Percentiles rank a stretch among this genome's conserved stretches.
Evolutionary conservation across 2,113 vertebrate genomes (phyloP).

Genomic region (Urocitellus parryii): DNA sequence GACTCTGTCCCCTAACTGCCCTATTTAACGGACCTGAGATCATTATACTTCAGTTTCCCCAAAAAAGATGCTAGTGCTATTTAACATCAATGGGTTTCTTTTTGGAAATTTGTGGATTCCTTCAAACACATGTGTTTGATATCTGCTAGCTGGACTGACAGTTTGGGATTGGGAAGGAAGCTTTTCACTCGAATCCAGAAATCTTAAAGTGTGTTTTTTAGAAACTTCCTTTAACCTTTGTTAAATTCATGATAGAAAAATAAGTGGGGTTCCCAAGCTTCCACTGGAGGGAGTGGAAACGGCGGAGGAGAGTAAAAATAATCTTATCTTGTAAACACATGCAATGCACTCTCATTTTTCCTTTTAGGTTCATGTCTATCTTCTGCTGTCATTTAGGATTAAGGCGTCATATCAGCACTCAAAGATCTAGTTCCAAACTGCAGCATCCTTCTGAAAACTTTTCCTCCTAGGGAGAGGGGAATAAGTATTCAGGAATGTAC

Average conservation of each 20-base stretch:
- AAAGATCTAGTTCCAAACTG: not conserved
- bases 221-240: not conserved
- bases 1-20: not conserved
- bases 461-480: not conserved
- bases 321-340: not conserved
- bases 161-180: constrained; percentile 12
- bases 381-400: not conserved
- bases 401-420: not conserved
- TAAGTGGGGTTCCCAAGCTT: constrained; percentile 1
- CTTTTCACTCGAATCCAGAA: not conserved
- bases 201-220: not conserved
- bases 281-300: constrained; percentile 48
- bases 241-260: constrained; percentile 24
- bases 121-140: not conserved
- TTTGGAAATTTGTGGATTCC: not conserved
- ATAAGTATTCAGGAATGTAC: not conserved
- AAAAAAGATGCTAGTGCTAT: not conserved
- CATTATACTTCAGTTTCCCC: not conserved
- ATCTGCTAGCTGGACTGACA: not conserved
- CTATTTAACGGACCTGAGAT: not conserved
- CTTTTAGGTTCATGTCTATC: not conserved
- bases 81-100: not conserved
- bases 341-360: not conserved
- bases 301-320: not conserved
- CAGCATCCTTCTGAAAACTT: not conserved